Conservation (phyloP, 2,797 vertebrate genomes). For the Enteromius afrohamiltoni region DNA sequence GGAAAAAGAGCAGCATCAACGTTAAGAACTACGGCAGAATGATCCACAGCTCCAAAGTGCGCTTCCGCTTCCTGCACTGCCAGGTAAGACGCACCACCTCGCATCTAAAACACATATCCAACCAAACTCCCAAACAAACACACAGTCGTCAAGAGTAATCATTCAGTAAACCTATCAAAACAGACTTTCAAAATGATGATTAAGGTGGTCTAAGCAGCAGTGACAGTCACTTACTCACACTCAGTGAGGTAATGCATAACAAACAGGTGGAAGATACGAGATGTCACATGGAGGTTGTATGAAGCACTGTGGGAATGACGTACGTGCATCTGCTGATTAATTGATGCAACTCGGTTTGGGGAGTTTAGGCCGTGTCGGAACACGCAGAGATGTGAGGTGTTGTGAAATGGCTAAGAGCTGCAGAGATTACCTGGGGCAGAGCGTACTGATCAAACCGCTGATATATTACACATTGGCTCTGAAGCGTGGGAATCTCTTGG, state of each 20-base stretch:
- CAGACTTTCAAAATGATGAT: slow-evolving; percentile 32
- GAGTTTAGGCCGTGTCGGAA: slow-evolving; percentile 71
- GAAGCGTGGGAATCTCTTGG: slow-evolving; percentile 69
- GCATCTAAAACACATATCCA: neutral
- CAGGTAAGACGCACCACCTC: slow-evolving; percentile 78
- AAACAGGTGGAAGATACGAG: slow-evolving; percentile 64
- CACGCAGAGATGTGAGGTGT: slow-evolving; percentile 68
- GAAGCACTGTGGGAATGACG: slow-evolving; percentile 52
- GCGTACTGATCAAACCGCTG: slow-evolving; percentile 70
- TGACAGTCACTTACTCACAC: slow-evolving; percentile 48
- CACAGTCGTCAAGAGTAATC: slow-evolving; percentile 28
- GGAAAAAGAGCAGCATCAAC: slow-evolving; percentile 86
- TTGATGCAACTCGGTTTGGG: slow-evolving; percentile 60
- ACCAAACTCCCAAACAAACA: neutral
- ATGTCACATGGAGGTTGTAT: slow-evolving; percentile 63
- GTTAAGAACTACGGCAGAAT: slow-evolving; percentile 92
- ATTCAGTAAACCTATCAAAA: slow-evolving; percentile 21
- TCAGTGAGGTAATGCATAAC: slow-evolving; percentile 49
- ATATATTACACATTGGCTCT: slow-evolving; percentile 68
- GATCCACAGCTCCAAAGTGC: slow-evolving; percentile 94
- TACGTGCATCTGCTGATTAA: slow-evolving; percentile 67
- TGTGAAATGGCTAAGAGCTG: slow-evolving; percentile 70
- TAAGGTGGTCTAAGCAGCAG: slow-evolving; percentile 2
- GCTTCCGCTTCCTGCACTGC: slow-evolving; percentile 90
- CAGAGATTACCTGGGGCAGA: slow-evolving; percentile 70